phyloP scores from a whole-genome alignment of 2,888 invertebrate species.

The Dendrolimus houi region DNA sequence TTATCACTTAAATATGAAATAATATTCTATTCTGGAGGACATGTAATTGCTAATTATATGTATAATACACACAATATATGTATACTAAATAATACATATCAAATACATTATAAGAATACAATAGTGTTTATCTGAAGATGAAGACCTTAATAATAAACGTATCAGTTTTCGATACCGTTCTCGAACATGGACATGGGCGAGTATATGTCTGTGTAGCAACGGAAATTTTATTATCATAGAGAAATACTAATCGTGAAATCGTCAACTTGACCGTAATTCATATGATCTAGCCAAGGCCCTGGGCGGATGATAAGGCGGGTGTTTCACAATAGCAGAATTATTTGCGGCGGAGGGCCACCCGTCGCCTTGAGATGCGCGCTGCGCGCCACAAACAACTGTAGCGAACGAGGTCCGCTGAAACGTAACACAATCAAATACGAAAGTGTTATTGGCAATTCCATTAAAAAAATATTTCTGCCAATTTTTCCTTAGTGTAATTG shows the following conservation, averaged over 20 bases:
- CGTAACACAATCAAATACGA: slow-evolving; percentile 41
- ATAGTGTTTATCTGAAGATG: too few relatives aligned
- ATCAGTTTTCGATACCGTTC: too few relatives aligned
- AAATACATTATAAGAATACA: too few relatives aligned
- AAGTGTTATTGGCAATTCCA: slow-evolving; percentile 27
- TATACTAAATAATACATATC: too few relatives aligned
- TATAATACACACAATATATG: too few relatives aligned
- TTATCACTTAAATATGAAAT: too few relatives aligned
- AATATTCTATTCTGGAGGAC: too few relatives aligned
- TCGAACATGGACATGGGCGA: too few relatives aligned
- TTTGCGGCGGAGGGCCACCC: slow-evolving; percentile 64
- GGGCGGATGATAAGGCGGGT: slow-evolving; percentile 54
- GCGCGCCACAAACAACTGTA: slow-evolving; percentile 68
- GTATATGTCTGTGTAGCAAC: slow-evolving; percentile 14
- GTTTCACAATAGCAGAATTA: slow-evolving; percentile 76
- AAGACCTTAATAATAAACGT: too few relatives aligned
- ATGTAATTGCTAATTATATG: too few relatives aligned
- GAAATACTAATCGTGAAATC: slow-evolving; percentile 63
- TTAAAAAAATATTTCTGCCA: too few relatives aligned
- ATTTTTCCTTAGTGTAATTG: too few relatives aligned
- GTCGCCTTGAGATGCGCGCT: slow-evolving; percentile 69
- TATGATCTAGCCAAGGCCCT: slow-evolving; percentile 67
- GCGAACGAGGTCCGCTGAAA: slow-evolving; percentile 57
- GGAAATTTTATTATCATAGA: slow-evolving; percentile 51
- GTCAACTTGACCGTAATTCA: slow-evolving; percentile 76